phyloP scores from a whole-genome alignment of 2,888 invertebrate genomes.

The Megastigmus dorsalis region DNA sequence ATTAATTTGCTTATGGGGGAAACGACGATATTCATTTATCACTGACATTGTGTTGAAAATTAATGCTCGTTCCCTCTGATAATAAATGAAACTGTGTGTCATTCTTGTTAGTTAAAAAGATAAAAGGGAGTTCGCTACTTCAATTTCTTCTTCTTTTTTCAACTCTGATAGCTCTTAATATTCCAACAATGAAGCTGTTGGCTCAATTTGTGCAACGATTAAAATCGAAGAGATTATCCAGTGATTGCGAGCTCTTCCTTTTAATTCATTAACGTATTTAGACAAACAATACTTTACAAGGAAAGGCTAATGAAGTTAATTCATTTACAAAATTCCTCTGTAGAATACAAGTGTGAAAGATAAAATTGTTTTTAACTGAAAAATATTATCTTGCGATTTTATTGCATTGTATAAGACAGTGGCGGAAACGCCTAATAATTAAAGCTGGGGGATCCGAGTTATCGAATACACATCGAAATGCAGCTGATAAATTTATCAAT shows the following conservation, averaged over 20 bases:
- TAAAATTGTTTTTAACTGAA: no score
- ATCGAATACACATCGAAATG: background rate
- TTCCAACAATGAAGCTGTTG: conserved; percentile 30
- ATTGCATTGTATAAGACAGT: no score
- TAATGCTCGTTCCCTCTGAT: conserved; percentile 1
- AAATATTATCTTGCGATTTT: no score
- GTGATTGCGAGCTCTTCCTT: background rate
- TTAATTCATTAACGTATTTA: no score
- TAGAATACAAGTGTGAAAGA: no score
- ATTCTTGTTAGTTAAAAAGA: background rate
- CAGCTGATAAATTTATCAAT: background rate
- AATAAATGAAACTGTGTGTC: background rate
- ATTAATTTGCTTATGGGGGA: background rate
- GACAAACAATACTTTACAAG: no score
- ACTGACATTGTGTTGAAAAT: conserved; percentile 13
- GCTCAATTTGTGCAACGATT: conserved; percentile 9
- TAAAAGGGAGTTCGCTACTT: conserved; percentile 4
- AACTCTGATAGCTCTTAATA: conserved; percentile 16
- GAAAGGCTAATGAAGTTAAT: no score
- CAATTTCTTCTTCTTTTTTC: background rate
- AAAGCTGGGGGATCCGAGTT: background rate
- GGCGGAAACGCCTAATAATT: no score
- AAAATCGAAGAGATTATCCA: conserved; percentile 3
- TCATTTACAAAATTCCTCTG: no score
- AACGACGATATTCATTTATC: conserved; percentile 22